These are phyloP conservation scores for Phoxinus phoxinus DNA, from an alignment of 2,113 vertebrate species.

Conservation along the genomic window DNA sequence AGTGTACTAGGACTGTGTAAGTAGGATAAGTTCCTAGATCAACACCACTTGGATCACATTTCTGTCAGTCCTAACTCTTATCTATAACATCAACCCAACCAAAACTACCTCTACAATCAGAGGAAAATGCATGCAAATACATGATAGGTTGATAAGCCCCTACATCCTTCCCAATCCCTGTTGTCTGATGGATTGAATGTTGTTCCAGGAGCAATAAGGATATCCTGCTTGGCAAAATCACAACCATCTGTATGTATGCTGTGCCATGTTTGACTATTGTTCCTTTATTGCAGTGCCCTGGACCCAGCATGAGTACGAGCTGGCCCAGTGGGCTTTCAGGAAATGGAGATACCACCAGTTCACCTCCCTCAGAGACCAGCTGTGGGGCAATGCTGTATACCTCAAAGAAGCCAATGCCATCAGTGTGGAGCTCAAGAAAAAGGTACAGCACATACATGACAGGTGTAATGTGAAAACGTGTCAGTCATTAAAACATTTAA, in stretches of 20 bases:
- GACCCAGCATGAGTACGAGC: constrained; percentile 92
- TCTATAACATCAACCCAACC: background rate
- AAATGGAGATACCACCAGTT: constrained; percentile 99
- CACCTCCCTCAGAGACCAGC: constrained; percentile 92
- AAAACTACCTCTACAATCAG: background rate
- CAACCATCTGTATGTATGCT: background rate
- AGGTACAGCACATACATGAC: constrained; percentile 75
- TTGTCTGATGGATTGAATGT: background rate
- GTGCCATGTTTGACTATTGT: background rate
- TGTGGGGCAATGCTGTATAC: constrained; percentile 97
- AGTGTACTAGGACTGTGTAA: background rate
- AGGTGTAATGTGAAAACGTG: background rate
- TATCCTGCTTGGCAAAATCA: background rate
- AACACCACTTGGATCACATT: background rate
- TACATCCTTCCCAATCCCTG: background rate
- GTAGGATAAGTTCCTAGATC: background rate
- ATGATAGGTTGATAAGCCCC: background rate
- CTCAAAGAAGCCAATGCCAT: constrained; percentile 98
- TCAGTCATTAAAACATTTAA: background rate
- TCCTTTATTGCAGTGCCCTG: constrained; percentile 82
- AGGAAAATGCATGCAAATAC: background rate
- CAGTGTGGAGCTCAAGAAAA: constrained; percentile 98
- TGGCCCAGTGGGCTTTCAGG: constrained; percentile 96
- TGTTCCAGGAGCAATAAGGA: background rate
- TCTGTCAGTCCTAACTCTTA: background rate